These are phyloP conservation scores for Caenorhabditis auriculariae DNA, from an alignment of 2,888 invertebrate genomes.

Conservation along the genomic window DNA sequence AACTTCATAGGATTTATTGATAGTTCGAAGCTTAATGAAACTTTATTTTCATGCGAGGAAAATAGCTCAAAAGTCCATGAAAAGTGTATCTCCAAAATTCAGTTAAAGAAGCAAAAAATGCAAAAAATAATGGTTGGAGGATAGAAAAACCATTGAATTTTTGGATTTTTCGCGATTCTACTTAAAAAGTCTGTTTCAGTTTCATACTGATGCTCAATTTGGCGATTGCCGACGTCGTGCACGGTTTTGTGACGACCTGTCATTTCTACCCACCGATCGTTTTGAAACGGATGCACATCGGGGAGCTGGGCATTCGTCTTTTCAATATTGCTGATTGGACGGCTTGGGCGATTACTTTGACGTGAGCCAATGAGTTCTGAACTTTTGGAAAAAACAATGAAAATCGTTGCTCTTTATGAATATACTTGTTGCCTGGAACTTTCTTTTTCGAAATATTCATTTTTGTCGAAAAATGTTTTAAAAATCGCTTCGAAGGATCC, in stretches of 20 bases:
- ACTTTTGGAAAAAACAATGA: background rate
- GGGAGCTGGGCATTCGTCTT: constrained; percentile 49
- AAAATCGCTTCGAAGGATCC: too few relatives aligned
- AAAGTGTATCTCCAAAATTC: background rate
- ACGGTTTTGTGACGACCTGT: constrained; percentile 59
- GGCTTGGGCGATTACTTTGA: constrained; percentile 63
- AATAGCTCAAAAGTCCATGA: background rate
- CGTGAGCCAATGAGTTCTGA: constrained; percentile 47
- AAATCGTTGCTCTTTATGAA: background rate
- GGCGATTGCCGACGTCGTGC: constrained; percentile 61
- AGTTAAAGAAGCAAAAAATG: too few relatives aligned
- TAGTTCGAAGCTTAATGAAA: background rate
- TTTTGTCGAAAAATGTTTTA: too few relatives aligned
- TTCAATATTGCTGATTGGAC: constrained; percentile 63
- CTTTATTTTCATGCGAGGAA: background rate
- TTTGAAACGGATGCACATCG: constrained; percentile 47
- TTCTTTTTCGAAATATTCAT: too few relatives aligned
- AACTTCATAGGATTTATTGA: background rate
- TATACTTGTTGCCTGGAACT: background rate
- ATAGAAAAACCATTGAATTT: too few relatives aligned
- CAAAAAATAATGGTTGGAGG: too few relatives aligned
- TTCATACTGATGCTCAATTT: constrained; percentile 60
- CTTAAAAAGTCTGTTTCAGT: constrained; percentile 30
- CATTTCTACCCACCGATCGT: constrained; percentile 61
- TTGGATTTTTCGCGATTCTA: too few relatives aligned